These are phyloP conservation scores for Pseudobourletiella spinata DNA, from an alignment of 1,140 invertebrate species.

Conservation along the genomic window DNA sequence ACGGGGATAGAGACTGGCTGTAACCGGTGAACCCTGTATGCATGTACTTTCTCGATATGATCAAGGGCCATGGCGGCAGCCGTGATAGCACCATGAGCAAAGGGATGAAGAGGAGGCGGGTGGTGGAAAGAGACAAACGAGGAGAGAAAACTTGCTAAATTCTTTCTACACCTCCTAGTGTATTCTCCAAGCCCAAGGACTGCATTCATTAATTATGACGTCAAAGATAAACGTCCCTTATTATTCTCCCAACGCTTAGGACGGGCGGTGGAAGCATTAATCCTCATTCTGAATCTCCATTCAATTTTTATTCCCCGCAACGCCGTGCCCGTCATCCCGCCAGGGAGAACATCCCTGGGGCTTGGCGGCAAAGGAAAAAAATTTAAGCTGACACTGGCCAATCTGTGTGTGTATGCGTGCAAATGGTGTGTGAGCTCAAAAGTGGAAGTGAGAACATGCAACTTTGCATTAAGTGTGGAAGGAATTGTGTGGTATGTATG, in stretches of 20 bases:
- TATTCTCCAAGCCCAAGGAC: too few species aligned
- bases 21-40: too few species aligned
- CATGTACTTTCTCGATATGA: too few species aligned
- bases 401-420: not conserved
- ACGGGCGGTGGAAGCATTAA: not conserved
- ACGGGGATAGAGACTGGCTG: too few species aligned
- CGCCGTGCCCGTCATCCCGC: not conserved
- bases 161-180: too few species aligned
- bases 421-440: not conserved
- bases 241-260: conserved; percentile 8
- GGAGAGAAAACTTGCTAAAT: not conserved
- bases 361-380: too few species aligned
- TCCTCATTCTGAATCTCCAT: conserved; percentile 21
- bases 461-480: too few species aligned
- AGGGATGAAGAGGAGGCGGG: not conserved
- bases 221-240: conserved; percentile 28
- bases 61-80: too few species aligned
- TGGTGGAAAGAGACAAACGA: not conserved
- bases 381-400: too few species aligned
- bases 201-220: conserved; percentile 30
- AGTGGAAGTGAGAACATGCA: too few species aligned
- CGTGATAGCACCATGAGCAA: too few species aligned
- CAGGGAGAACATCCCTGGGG: not conserved
- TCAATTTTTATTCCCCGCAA: not conserved
- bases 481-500: too few species aligned